Percentiles rank a stretch among this genome's conserved stretches.
Evolutionary conservation across 2,888 invertebrate species (phyloP).

Genomic region (Drosophila engyochracea): DNA sequence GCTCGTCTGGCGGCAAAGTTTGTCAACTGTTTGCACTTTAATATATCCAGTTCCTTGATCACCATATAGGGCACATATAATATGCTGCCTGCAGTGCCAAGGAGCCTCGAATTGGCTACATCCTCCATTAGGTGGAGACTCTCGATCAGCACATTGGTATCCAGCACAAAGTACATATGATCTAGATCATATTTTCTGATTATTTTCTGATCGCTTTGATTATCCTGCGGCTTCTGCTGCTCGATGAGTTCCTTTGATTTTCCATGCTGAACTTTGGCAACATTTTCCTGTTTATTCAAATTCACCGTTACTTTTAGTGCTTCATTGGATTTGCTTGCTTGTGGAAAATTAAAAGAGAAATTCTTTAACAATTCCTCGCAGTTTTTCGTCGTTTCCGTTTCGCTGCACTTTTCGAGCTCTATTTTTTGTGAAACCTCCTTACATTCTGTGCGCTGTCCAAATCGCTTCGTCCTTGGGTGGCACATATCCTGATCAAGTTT

Average conservation of each 20-base stretch:
- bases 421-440: not conserved
- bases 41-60: slow-evolving; percentile 86
- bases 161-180: slow-evolving; percentile 85
- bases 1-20: slow-evolving; percentile 16
- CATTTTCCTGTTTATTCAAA: not conserved
- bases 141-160: slow-evolving; percentile 86
- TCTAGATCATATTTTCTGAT: slow-evolving; percentile 23
- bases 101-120: slow-evolving; percentile 72
- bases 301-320: not conserved
- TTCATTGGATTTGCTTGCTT: not conserved
- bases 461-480: not conserved
- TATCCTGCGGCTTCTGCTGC: not conserved
- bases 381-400: not conserved
- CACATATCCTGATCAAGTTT: slow-evolving; percentile 13
- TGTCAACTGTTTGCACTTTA: slow-evolving; percentile 24
- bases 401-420: not conserved
- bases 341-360: slow-evolving; percentile 17
- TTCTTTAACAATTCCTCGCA: slow-evolving; percentile 2
- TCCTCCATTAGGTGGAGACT: slow-evolving; percentile 83
- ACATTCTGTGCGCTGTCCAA: not conserved
- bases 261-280: too few species aligned
- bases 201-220: not conserved
- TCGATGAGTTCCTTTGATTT: too few species aligned
- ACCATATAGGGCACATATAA: slow-evolving; percentile 86
- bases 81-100: slow-evolving; percentile 79